Evolutionary conservation across 2,797 vertebrate genomes (phyloP).

Genomic region (Etheostoma perlongum): DNA sequence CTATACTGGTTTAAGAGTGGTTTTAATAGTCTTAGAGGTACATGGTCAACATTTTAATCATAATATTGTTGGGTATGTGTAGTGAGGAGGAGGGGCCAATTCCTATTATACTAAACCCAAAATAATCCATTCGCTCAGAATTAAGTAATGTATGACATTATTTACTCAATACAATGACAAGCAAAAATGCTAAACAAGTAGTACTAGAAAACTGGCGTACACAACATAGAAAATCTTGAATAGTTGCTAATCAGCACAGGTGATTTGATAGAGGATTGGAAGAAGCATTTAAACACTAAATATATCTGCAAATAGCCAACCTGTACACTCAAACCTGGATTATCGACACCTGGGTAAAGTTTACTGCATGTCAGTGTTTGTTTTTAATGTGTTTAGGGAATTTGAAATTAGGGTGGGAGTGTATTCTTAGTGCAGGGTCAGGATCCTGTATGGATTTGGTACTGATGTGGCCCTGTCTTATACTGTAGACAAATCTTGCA

Average conservation of each 20-base stretch:
- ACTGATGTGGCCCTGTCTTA: too few relatives aligned
- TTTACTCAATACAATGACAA: slow-evolving; percentile 7
- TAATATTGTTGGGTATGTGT: slow-evolving; percentile 42
- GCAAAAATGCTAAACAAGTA: background rate
- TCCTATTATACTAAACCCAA: slow-evolving; percentile 48
- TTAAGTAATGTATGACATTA: slow-evolving; percentile 52
- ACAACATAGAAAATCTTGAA: background rate
- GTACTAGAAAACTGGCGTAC: background rate
- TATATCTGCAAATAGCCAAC: background rate
- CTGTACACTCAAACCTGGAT: background rate
- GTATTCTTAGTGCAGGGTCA: too few relatives aligned
- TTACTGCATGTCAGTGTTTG: too few relatives aligned
- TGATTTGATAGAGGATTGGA: background rate
- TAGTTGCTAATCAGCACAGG: background rate
- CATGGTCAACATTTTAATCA: slow-evolving; percentile 54
- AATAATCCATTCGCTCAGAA: slow-evolving; percentile 62
- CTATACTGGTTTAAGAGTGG: background rate
- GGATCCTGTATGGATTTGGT: too few relatives aligned
- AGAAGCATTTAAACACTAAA: background rate
- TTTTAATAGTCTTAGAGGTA: slow-evolving; percentile 23
- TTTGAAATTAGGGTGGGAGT: too few relatives aligned
- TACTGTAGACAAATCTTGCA: too few relatives aligned
- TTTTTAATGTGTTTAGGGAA: too few relatives aligned
- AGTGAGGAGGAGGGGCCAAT: slow-evolving; percentile 28
- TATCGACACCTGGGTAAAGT: background rate